Percentiles rank a stretch among this genome's conserved stretches.
These are phyloP conservation scores for Caenorhabditis wallacei DNA, from an alignment of 2,888 invertebrate species.

Conservation along the genomic window DNA sequence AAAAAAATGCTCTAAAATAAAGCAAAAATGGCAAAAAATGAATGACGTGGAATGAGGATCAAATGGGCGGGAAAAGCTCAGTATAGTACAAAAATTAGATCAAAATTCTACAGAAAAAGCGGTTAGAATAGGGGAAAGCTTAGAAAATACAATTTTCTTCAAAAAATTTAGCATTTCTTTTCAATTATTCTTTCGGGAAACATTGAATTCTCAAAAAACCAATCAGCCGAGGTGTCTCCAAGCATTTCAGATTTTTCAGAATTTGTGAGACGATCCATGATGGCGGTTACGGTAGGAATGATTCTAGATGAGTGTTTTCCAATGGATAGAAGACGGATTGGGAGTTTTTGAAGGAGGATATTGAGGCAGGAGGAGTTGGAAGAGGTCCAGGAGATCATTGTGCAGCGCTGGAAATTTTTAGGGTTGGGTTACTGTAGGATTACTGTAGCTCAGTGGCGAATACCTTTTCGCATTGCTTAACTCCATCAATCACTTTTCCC, in stretches of 20 bases:
- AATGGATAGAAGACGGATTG: conserved; percentile 41
- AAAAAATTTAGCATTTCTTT: too few species aligned
- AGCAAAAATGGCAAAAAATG: too few species aligned
- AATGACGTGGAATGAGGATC: too few species aligned
- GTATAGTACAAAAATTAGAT: too few species aligned
- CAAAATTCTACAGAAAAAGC: too few species aligned
- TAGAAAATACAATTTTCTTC: too few species aligned
- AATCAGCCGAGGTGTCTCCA: conserved; percentile 34
- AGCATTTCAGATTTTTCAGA: conserved; percentile 36
- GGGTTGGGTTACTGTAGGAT: not conserved
- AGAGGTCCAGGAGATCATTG: conserved; percentile 36
- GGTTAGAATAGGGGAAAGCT: not conserved
- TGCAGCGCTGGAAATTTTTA: conserved; percentile 25
- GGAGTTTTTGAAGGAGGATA: conserved; percentile 31
- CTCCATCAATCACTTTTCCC: conserved; percentile 7
- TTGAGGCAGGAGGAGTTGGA: conserved; percentile 17
- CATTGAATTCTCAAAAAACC: conserved; percentile 23
- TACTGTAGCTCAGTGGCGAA: too few species aligned
- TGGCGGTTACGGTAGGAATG: conserved; percentile 14
- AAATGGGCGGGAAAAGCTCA: too few species aligned
- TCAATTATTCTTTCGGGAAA: conserved; percentile 21
- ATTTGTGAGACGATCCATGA: conserved; percentile 44
- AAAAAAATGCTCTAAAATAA: too few species aligned
- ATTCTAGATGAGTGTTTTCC: conserved; percentile 41
- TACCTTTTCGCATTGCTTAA: conserved; percentile 47